Evolutionary conservation across 2,797 vertebrate species (phyloP), one percentile per base, ranked within the genome.

Genomic region (Vultur gryphus): DNA sequence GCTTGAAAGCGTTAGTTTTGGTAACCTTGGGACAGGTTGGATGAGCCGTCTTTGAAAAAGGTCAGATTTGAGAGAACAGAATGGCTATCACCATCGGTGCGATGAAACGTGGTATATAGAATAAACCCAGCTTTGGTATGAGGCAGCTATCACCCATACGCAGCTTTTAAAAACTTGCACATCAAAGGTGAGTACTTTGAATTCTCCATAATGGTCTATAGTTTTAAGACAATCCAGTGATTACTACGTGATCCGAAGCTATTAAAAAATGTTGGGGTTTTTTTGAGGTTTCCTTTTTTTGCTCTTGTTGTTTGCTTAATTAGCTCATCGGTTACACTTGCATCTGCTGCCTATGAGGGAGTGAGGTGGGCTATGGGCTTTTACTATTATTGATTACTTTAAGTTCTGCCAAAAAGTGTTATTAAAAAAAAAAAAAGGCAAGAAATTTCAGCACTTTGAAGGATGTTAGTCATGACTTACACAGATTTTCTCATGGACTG

Each of bases 301-400:
- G 25, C 33, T 80, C 37, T 33, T 64, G 20, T 70, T 93, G 39
- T 75, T 93, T 93, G 66, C 58, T 88, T 94, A 72, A 90, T 86
- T 69, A 88, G 29, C 58, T 91, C 1, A 41, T 52, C 24, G 37
- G 72, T 75, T 84, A 75, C 13, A 3, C 49, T 84, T 70, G 49
- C 64, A 72, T 72, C 89, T 94, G 83, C 82, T 92, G 79, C 55
- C 58, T 80, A 11, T 26, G 79, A 67, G 41, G 76, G 52, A 89
- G 33, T 41, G 90, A 91, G 67, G 87, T 95, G 87, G 78, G 28
- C 66, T 73, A 39, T n/a, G 70, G 54, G 58, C 44, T 89, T 91
- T 94, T 85, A 64, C 37, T 57, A 3, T 89, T 89, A 87, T 84
- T 84, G 89, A 89, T 93, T 82, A 55, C 75, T 83, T 51, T 13